Evolutionary conservation across 1,140 invertebrate genomes (phyloP).

Genomic region (Holotrichia oblita): DNA sequence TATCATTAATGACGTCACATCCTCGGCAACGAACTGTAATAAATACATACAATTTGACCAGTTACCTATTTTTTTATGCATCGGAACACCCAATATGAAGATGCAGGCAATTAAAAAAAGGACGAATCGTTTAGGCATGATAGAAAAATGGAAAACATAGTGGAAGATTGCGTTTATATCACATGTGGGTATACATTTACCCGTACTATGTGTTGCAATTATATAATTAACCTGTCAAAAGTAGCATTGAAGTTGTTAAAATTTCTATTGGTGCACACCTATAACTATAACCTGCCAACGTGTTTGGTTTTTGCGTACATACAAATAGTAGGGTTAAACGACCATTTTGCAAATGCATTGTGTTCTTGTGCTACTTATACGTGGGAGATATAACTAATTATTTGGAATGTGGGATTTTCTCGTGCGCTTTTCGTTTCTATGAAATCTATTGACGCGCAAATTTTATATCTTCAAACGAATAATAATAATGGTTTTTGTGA

Average conservation of each 20-base stretch:
- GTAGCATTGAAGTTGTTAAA: slow-evolving; percentile 15
- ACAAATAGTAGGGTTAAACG: background rate
- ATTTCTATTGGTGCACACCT: background rate
- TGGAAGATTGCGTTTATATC: too few species aligned
- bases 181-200: too few species aligned
- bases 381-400: background rate
- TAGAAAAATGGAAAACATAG: background rate
- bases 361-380: background rate
- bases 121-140: background rate
- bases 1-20: slow-evolving; percentile 26
- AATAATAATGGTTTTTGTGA: background rate
- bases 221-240: background rate
- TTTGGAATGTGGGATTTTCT: slow-evolving; percentile 11
- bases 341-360: background rate
- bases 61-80: background rate
- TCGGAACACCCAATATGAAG: background rate
- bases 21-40: background rate
- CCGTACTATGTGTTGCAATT: background rate
- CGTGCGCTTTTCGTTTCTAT: background rate
- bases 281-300: background rate
- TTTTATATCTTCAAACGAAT: background rate
- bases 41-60: background rate
- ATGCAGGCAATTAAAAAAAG: background rate
- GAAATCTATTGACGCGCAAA: background rate
- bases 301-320: background rate